phyloP scores from a whole-genome alignment of 2,797 vertebrate species.

The Morelia viridis region DNA sequence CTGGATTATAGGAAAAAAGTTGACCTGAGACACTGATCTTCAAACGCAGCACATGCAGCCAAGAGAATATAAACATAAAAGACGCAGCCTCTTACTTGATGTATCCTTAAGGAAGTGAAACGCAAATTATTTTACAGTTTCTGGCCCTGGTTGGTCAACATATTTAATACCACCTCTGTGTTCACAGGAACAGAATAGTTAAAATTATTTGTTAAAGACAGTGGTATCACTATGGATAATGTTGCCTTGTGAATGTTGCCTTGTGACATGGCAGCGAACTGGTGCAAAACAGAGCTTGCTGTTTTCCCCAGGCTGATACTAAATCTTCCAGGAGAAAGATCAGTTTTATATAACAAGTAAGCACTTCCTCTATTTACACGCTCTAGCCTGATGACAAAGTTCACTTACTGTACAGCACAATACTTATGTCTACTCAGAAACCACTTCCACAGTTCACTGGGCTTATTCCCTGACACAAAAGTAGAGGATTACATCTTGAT shows the following conservation, averaged over 20 bases:
- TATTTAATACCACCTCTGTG: not conserved
- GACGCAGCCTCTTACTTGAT: not conserved
- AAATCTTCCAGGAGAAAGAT: slow-evolving; percentile 31
- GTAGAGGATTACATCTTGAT: not conserved
- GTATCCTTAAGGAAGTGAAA: not conserved
- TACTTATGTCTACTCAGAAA: not conserved
- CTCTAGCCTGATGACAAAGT: slow-evolving; percentile 25
- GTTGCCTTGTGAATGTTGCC: not conserved
- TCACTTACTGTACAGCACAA: slow-evolving; percentile 3
- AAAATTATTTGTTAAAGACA: not conserved
- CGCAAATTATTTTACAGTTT: not conserved
- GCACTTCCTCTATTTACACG: slow-evolving; percentile 46
- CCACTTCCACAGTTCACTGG: not conserved
- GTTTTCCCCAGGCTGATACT: slow-evolving; percentile 12
- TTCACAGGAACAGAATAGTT: not conserved
- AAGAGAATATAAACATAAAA: not conserved
- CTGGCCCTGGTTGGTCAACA: not conserved
- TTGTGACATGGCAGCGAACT: not conserved
- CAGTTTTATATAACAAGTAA: slow-evolving; percentile 36
- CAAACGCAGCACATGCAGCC: not conserved
- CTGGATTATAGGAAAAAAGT: not conserved
- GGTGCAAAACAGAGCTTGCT: slow-evolving; percentile 14
- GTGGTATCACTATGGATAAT: not conserved
- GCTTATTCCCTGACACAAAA: not conserved
- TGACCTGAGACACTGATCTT: not conserved